Evolutionary conservation across 2,113 vertebrate genomes (phyloP).

Genomic region (Sceloporus tristichus): DNA sequence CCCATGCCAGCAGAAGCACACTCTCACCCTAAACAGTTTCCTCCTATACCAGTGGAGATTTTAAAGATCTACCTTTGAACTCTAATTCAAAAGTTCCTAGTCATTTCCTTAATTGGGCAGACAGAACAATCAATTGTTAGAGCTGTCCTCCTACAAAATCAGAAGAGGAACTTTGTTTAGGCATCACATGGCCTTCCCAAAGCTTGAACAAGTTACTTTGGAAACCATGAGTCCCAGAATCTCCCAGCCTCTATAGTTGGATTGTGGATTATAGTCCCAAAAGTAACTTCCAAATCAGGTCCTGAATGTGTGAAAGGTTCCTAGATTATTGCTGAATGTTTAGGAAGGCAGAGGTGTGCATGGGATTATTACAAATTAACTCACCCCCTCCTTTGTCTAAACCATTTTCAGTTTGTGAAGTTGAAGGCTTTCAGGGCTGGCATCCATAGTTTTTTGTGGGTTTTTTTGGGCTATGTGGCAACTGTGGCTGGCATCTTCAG

Average conservation of each 20-base stretch:
- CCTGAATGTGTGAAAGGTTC: no score
- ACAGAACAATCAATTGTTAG: neutral
- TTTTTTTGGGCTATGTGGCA: no score
- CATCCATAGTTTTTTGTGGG: no score
- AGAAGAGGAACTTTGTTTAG: neutral
- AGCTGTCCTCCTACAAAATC: neutral
- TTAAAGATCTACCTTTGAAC: neutral
- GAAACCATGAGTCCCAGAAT: no score
- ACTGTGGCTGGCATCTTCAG: no score
- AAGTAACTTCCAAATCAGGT: no score
- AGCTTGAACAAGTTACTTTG: no score
- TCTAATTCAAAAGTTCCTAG: neutral
- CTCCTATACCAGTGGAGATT: neutral
- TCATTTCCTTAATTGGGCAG: neutral
- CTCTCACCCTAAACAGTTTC: neutral
- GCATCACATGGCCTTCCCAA: neutral
- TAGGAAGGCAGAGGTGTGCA: neutral
- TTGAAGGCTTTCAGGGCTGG: no score
- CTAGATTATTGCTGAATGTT: neutral
- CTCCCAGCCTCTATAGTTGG: no score
- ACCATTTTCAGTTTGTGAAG: neutral
- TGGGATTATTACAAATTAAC: constrained; percentile 10
- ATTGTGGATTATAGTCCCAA: no score
- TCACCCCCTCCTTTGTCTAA: neutral
- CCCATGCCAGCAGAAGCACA: neutral